These are phyloP conservation scores for Castor canadensis DNA, from an alignment of 2,113 vertebrate genomes.

Conservation along the genomic window DNA sequence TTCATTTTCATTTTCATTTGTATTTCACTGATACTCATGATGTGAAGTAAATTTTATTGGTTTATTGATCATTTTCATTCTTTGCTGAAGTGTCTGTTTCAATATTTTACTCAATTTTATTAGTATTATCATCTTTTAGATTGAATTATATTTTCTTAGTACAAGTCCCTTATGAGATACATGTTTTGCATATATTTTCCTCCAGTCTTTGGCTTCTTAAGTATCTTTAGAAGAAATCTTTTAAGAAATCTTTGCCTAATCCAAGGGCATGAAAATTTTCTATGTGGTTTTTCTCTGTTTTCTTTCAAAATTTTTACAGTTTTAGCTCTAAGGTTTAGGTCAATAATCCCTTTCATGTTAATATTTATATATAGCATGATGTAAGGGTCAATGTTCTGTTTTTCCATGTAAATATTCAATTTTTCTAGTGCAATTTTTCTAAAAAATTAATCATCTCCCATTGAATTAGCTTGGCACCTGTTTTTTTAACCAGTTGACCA, in stretches of 20 bases:
- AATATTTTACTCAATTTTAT: neutral
- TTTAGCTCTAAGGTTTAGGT: neutral
- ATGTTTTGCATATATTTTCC: neutral
- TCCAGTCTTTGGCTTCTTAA: neutral
- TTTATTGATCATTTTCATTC: neutral
- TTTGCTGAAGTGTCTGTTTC: neutral
- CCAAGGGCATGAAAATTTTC: neutral
- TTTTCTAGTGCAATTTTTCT: neutral
- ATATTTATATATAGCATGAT: neutral
- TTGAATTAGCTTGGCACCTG: neutral
- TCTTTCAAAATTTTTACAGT: neutral
- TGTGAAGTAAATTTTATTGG: neutral
- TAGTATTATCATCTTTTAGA: neutral
- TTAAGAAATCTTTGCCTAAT: neutral
- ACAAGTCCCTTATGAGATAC: neutral
- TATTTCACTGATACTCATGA: neutral
- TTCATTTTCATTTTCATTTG: constrained; percentile 27
- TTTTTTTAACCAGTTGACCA: neutral
- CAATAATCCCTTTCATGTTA: neutral
- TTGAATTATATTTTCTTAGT: neutral
- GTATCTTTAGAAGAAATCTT: neutral
- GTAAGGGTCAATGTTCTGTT: neutral
- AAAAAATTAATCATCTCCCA: neutral
- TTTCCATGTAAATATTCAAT: neutral
- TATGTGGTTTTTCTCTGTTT: neutral